These are phyloP conservation scores for Strongylocentrotus purpuratus DNA, from an alignment of 35 echinoderm and acorn worm genomes.

Conservation along the genomic window DNA sequence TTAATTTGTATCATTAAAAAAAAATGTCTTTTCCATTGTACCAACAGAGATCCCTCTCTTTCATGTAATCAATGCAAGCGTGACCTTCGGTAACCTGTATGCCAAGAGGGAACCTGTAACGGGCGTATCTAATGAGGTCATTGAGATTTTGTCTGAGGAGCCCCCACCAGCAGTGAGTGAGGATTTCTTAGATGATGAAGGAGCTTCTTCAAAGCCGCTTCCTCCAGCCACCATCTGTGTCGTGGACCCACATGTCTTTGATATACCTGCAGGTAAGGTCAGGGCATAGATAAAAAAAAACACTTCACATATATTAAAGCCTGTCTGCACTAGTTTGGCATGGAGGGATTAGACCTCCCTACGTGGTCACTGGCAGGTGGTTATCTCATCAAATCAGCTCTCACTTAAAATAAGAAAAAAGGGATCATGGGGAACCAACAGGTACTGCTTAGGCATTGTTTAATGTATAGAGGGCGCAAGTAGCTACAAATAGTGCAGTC, in stretches of 20 bases:
- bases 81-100: constrained; percentile 95
- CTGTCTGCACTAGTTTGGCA: too few species aligned
- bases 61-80: constrained; percentile 95
- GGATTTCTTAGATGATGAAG: background rate
- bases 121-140: constrained; percentile 77
- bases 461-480: too few species aligned
- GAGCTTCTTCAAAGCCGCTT: background rate
- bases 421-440: too few species aligned
- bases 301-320: too few species aligned
- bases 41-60: constrained; percentile 97
- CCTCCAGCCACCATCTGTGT: constrained; percentile 66
- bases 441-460: too few species aligned
- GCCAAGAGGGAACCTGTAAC: constrained; percentile 63
- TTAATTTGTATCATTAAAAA: too few species aligned
- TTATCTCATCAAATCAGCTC: too few species aligned
- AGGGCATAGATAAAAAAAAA: too few species aligned
- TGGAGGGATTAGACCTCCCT: too few species aligned
- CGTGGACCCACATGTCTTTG: constrained; percentile 84
- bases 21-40: background rate
- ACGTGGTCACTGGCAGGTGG: too few species aligned
- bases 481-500: too few species aligned
- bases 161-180: background rate
- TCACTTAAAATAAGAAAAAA: too few species aligned
- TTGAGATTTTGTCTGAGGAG: constrained; percentile 59
- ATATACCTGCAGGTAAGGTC: constrained; percentile 68